These are phyloP conservation scores for Nycticryphes semicollaris DNA, from an alignment of 2,113 vertebrate species.

Conservation along the genomic window DNA sequence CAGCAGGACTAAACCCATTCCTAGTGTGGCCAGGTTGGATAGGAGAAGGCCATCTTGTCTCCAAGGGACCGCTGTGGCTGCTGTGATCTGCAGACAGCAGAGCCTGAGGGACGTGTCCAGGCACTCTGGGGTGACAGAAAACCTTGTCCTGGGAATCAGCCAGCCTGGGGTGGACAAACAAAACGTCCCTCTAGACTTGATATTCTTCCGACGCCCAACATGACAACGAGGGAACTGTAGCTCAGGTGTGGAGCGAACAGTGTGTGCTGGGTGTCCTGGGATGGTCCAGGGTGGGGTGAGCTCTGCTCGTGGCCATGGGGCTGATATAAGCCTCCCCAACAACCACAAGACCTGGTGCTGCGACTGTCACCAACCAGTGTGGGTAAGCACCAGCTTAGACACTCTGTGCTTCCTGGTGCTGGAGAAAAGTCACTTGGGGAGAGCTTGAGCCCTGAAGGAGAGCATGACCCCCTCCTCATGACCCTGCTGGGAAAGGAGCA, in stretches of 20 bases:
- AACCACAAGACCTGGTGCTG: accelerated
- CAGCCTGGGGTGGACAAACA: neutral
- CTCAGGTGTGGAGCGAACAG: accelerated
- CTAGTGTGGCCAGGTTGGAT: neutral
- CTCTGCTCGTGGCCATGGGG: neutral
- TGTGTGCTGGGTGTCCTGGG: neutral
- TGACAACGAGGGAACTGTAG: neutral
- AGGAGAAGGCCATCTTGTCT: neutral
- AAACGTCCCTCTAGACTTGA: too few species aligned
- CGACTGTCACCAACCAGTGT: accelerated
- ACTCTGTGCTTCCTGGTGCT: neutral
- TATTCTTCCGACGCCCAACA: neutral
- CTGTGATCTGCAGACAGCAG: neutral
- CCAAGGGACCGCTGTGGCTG: neutral
- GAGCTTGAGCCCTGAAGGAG: neutral
- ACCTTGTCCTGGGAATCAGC: neutral
- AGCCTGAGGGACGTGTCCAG: neutral
- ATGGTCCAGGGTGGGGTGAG: neutral
- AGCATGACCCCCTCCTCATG: neutral
- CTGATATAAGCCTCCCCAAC: neutral
- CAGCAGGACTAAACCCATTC: neutral
- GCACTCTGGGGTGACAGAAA: neutral
- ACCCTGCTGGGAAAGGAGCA: neutral
- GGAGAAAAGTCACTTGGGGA: neutral
- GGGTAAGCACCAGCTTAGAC: neutral